Conservation (phyloP, 2,113 vertebrate species). For the Daphoenositta chrysoptera region DNA sequence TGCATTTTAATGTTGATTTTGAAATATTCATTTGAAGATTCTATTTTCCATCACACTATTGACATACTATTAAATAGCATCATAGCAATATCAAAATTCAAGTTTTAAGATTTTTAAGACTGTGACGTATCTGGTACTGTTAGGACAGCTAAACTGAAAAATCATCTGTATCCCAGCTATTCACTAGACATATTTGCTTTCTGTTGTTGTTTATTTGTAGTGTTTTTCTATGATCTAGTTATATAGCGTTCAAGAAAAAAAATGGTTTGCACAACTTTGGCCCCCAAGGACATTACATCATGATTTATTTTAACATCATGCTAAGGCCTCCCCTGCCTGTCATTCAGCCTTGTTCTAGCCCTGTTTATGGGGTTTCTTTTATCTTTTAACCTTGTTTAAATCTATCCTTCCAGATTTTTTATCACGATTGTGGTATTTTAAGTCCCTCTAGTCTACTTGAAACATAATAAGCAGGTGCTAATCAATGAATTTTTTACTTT, state of each 20-base stretch:
- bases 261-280: background rate
- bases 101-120: background rate
- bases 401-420: background rate
- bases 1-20: background rate
- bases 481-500: background rate
- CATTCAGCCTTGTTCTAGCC: background rate
- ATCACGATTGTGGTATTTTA: background rate
- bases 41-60: background rate
- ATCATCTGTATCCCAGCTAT: background rate
- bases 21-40: background rate
- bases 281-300: background rate
- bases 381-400: background rate
- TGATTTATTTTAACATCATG: background rate
- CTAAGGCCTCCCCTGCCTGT: background rate
- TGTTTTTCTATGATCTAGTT: background rate
- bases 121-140: background rate
- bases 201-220: background rate
- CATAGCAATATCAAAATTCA: background rate
- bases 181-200: background rate
- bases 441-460: background rate
- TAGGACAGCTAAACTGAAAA: background rate
- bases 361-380: background rate
- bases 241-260: background rate
- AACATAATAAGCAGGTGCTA: background rate
- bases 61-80: background rate